A percentile compares a stretch with the other conserved stretches of the same genome.
Evolutionary conservation across 2,797 vertebrate species (phyloP).

Genomic region (Thamnophis elegans): DNA sequence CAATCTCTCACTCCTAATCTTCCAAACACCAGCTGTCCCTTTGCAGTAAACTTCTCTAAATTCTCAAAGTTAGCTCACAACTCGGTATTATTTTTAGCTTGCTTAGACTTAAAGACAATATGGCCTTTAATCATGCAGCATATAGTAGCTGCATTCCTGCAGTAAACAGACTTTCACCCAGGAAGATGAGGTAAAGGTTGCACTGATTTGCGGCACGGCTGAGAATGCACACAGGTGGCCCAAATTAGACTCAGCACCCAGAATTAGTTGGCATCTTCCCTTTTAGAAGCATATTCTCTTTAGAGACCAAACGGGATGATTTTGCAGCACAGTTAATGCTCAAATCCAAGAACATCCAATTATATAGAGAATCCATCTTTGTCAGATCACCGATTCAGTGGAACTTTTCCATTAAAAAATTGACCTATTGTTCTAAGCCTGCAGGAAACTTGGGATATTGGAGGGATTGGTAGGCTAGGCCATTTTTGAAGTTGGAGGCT

Average conservation of each 20-base stretch:
- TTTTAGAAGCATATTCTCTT: not conserved
- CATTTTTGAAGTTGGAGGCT: too few species aligned
- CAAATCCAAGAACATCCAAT: not conserved
- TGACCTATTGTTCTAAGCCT: not conserved
- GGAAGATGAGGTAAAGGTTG: not conserved
- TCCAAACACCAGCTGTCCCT: not conserved
- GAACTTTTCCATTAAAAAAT: not conserved
- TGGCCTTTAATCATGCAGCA: not conserved
- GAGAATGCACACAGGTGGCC: not conserved
- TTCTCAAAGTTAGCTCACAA: not conserved
- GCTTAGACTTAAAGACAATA: slow-evolving; percentile 1
- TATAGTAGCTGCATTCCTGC: not conserved
- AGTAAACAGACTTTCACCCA: not conserved
- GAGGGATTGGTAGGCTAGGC: not conserved
- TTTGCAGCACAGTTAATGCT: not conserved
- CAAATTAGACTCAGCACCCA: not conserved
- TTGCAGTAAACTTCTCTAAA: not conserved
- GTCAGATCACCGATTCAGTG: not conserved
- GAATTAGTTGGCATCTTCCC: not conserved
- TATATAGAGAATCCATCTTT: not conserved
- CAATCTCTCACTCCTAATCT: not conserved
- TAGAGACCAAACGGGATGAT: not conserved
- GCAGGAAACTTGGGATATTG: not conserved
- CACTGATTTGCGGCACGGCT: not conserved
- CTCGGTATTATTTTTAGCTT: not conserved